These are phyloP conservation scores for Ectemnius lituratus DNA, from an alignment of 2,888 invertebrate genomes.

Conservation along the genomic window DNA sequence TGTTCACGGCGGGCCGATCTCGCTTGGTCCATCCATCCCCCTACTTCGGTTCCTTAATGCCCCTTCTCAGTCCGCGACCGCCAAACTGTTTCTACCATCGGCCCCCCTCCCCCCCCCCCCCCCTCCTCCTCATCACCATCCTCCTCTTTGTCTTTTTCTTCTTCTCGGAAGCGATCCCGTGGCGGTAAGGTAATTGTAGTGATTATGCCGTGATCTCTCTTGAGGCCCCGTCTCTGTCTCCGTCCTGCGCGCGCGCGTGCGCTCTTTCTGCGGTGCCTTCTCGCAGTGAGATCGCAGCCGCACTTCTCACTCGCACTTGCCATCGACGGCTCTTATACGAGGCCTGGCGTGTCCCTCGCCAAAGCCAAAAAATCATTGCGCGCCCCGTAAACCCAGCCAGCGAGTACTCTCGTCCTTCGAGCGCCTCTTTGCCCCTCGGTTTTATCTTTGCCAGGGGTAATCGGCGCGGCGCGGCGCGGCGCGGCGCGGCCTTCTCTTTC, in stretches of 20 bases:
- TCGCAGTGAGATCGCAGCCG: constrained; percentile 41
- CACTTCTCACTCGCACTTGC: constrained; percentile 18
- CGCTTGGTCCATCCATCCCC: constrained; percentile 14
- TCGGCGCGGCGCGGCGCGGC: neutral
- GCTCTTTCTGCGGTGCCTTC: constrained; percentile 22
- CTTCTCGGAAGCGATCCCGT: constrained; percentile 67
- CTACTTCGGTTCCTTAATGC: constrained; percentile 34
- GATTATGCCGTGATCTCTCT: constrained; percentile 68
- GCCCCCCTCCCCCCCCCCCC: constrained; percentile 7
- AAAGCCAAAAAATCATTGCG: constrained; percentile 64
- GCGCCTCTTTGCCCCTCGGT: constrained; percentile 22
- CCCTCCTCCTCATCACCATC: constrained; percentile 28
- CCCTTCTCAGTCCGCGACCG: constrained; percentile 55
- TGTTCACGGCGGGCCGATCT: constrained; percentile 37
- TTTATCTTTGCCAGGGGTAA: neutral
- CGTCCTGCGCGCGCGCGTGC: constrained; percentile 21
- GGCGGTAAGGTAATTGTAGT: constrained; percentile 74
- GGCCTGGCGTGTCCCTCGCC: constrained; percentile 53
- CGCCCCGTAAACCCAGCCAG: constrained; percentile 51
- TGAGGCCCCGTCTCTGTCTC: constrained; percentile 17
- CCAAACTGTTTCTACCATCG: constrained; percentile 61
- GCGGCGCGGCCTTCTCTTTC: constrained; percentile 32
- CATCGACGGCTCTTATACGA: constrained; percentile 44
- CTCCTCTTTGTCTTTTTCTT: constrained; percentile 52
- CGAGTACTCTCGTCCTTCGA: constrained; percentile 11